Conservation (phyloP, 2,888 invertebrate species). For the Timema cristinae region DNA sequence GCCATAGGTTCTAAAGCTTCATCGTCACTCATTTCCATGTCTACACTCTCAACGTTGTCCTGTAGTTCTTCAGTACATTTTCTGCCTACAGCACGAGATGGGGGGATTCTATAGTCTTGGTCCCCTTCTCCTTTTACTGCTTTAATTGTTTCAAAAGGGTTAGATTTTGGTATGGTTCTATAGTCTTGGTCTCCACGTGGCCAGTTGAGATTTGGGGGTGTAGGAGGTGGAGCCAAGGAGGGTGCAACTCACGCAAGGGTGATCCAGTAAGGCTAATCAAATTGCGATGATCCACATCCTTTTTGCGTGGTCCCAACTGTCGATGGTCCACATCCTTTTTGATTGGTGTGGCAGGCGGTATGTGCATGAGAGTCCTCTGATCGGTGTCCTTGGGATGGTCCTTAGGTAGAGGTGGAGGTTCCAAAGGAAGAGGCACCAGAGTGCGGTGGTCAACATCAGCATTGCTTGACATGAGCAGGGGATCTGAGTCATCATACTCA, state of each 20-base stretch:
- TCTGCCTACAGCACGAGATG: constrained; percentile 14
- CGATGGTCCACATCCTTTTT: constrained; percentile 32
- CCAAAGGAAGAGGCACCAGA: constrained; percentile 46
- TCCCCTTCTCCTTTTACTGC: constrained; percentile 18
- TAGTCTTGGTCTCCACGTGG: constrained; percentile 33
- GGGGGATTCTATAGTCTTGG: constrained; percentile 22
- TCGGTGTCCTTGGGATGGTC: constrained; percentile 40
- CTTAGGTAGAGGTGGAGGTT: constrained; percentile 37
- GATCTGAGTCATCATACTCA: constrained; percentile 56
- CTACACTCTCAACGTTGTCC: constrained; percentile 75
- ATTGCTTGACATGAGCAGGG: constrained; percentile 42
- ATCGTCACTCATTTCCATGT: constrained; percentile 85
- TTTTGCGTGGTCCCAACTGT: constrained; percentile 23
- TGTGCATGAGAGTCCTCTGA: constrained; percentile 55
- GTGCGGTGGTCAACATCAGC: constrained; percentile 61
- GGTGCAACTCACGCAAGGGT: constrained; percentile 42
- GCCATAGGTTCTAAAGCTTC: constrained; percentile 45
- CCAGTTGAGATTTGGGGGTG: constrained; percentile 40
- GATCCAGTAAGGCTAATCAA: constrained; percentile 78
- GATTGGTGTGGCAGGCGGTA: constrained; percentile 44
- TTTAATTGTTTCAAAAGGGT: neutral
- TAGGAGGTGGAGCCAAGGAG: constrained; percentile 30
- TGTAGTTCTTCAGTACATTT: constrained; percentile 35
- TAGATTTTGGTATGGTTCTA: constrained; percentile 14
- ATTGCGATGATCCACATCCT: constrained; percentile 52